phyloP scores from a whole-genome alignment of 2,888 invertebrate species.

The Portevinia maculata region DNA sequence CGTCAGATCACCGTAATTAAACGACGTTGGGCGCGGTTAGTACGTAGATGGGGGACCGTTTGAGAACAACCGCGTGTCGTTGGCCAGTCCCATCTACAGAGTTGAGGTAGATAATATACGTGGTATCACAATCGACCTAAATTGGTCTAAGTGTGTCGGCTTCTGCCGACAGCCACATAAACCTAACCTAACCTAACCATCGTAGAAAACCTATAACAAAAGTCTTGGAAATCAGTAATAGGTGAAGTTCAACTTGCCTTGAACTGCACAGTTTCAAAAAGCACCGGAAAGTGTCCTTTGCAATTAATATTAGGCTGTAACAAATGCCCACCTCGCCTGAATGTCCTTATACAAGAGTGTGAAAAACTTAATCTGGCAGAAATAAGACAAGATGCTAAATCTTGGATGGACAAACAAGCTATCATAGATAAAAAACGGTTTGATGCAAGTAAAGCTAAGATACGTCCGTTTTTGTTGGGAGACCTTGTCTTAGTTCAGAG shows the following conservation, averaged over 20 bases:
- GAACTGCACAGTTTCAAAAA: too few relatives aligned
- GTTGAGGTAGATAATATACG: too few relatives aligned
- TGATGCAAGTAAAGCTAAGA: slow-evolving; percentile 28
- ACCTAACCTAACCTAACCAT: too few relatives aligned
- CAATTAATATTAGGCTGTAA: slow-evolving; percentile 23
- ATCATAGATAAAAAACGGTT: slow-evolving; percentile 27
- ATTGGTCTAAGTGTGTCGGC: too few relatives aligned
- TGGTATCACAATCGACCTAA: too few relatives aligned
- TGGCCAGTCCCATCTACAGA: too few relatives aligned
- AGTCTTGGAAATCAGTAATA: slow-evolving; percentile 22
- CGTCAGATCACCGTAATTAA: too few relatives aligned
- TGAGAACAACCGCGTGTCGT: too few relatives aligned
- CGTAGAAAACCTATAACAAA: too few relatives aligned
- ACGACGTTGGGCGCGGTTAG: too few relatives aligned
- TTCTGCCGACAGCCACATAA: too few relatives aligned
- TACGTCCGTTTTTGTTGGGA: slow-evolving; percentile 22
- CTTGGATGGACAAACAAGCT: slow-evolving; percentile 21
- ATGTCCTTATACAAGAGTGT: slow-evolving; percentile 18
- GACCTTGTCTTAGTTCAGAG: slow-evolving; percentile 28
- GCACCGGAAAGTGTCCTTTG: slow-evolving; percentile 11
- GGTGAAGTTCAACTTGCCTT: slow-evolving; percentile 32
- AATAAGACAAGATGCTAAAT: slow-evolving; percentile 25
- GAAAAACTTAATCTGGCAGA: slow-evolving; percentile 17
- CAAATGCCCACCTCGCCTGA: slow-evolving; percentile 27
- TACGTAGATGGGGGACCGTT: too few relatives aligned